Base-by-base conservation (phyloP, 2,888 invertebrate genomes). In the Acutogordius australiensis region DNA sequence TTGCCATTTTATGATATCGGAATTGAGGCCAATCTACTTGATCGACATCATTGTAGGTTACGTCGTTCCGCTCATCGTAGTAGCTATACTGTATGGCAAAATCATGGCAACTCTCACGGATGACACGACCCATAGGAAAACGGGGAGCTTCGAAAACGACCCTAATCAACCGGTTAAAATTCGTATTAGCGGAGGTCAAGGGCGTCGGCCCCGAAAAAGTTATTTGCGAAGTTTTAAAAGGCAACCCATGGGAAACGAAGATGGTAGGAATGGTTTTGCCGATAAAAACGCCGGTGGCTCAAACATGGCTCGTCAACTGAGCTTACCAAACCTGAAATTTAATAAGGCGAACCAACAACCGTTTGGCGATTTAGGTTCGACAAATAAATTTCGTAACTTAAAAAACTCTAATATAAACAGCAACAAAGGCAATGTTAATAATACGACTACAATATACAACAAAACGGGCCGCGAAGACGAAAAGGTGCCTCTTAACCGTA, bases 41-140 rank as follows among this genome's bases (percentile, higher is more conserved):
- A 30, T 57, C 8, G 58, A 57, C 29, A 23, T 57, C 30, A n/a
- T 57, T 28, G 58, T 57, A 23, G 58, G 58, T 30, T 57, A 57
- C 23, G 4, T 57, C 4, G 29, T 57, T 4, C 58, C 58, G 4
- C 18, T 57, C 28, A 29, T 29, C 4, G 28, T 57, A 2, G 30
- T 57, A 28, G 30, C 28, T 18, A 29, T 57, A 8, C 18, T 57
- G 29, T 57, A 57, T 30, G 28, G 28, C 29, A 57, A 57, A 26
- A 57, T 57, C 27, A 28, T 57, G 58, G 30, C 28, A 27, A 23
- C 58, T 29, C 58, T 57, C 13, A 57, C 28, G 23, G 26, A 57
- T n/a, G 18, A 30, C 29, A 13, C 30, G 8, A 57, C 51, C 13
- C 51, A 51, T 51, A 8, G 51, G 4, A 51, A 26, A 21, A 4